Evolutionary conservation across 2,113 vertebrate genomes (phyloP), one percentile per base, ranked within the genome.

Genomic region (Manacus vitellinus): DNA sequence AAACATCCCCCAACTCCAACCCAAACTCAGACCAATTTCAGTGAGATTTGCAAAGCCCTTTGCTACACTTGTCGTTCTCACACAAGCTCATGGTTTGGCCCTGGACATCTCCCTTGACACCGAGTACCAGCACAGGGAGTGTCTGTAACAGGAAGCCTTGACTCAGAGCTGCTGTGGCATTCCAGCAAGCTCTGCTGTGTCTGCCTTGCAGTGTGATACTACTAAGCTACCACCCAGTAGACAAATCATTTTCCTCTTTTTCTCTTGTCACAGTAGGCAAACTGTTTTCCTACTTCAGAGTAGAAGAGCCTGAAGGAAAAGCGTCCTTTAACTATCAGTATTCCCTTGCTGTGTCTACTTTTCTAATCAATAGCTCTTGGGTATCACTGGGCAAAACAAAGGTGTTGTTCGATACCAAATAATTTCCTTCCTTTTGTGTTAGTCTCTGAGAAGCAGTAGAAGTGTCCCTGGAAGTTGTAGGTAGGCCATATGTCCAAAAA

Each of bases 71-170:
- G 8, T 31, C 19, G 8, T 2, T 4, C 6, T 19, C 39, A 10
- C 21, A 8, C 9, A 12, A 41, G 25, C 19, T 72, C 33, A 3
- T 4, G 4, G 6, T 14, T 66, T 49, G 39, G 10, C 7, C 52
- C 37, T 13, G 52, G 68, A 58, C 30, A 4, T 11, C 4, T 76
- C 14, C 49, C 44, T 55, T 18, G 65, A 3, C 15, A 19, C 35
- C 49, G 12, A 30, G 22, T 0, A 23, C 8, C 47, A 31, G 27
- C 28, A 0, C 25, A 25, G 43, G 10, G 9, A 35, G 3, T 14
- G 28, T 11, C 8, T 14, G 24, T 6, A 25, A 33, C 22, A 23
- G 27, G 49, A 30, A 43, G 11, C 20, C 19, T 27, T 4, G 5
- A 35, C 19, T 18, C 41, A 6, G 66, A 12, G 31, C 12, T 63